Evolutionary conservation across 2,888 invertebrate species (phyloP), one percentile per base, ranked within the genome.

Genomic region (Athripsodes cinereus): DNA sequence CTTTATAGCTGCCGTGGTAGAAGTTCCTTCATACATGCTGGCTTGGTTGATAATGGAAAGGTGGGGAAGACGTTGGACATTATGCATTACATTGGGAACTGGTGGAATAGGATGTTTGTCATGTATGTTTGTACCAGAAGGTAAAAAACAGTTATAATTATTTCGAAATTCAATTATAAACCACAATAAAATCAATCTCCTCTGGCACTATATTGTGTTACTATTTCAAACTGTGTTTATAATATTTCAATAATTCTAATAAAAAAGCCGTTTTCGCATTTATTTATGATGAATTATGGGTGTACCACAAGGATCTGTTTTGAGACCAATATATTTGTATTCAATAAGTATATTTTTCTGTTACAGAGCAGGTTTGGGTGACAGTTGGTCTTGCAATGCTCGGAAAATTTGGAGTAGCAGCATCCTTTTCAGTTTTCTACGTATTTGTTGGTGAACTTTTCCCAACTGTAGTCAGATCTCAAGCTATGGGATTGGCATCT

Each of bases 391-490:
- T 86, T 54, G 85, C 86, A 6, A 85, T 86, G 81, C 69, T 85
- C 54, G 86, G 86, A 1, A 80, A 86, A 62, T 78, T 86, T 50
- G 84, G 83, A 34, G 82, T 83, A n/a, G 84, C 86, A 2, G 82
- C 84, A 1, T 82, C 85, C 0, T 86, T 86, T 66, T 81, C 84
- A 0, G 83, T 85, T 1, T 85, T 86, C 70, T 87, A 86, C 70
- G 84, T 87, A 1, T 80, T 84, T 66, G 83, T 86, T 1, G 86
- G 85, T 0, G 86, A 87, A 67, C 69, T 86, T 2, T 73, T 85
- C 62, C 86, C 86, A 0, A 86, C 86, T 0, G 84, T 84, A 8
- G 68, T 85, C 46, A 71, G 85, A 44, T 82, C 84, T 0, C 83
- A 84, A 65, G 85, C 84, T 1, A 84, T 85, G 83, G 85, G 84